Evolutionary conservation across 1,140 invertebrate species (phyloP).

Genomic region (Penaeus japonicus): DNA sequence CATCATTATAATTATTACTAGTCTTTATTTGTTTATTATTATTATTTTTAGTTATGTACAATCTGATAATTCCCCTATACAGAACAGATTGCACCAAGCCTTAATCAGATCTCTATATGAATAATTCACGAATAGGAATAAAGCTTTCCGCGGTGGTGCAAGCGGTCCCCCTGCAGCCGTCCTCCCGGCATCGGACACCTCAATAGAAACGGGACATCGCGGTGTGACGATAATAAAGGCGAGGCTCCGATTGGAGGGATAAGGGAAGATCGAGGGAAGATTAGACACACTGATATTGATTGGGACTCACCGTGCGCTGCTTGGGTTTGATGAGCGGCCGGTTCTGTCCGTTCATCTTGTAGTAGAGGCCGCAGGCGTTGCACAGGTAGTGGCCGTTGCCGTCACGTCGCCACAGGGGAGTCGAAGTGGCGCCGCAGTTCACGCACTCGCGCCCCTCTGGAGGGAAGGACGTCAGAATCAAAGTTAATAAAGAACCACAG

Average conservation of each 20-base stretch:
- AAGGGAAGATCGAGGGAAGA: constrained; percentile 9
- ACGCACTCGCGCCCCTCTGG: constrained; percentile 82
- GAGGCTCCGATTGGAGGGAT: constrained; percentile 21
- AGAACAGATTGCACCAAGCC: too few species aligned
- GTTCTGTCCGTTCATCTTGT: constrained; percentile 86
- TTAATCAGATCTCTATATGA: too few species aligned
- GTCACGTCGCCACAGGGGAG: constrained; percentile 87
- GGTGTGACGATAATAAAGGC: constrained; percentile 35
- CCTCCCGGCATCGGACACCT: not conserved
- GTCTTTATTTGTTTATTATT: too few species aligned
- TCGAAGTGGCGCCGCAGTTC: constrained; percentile 85
- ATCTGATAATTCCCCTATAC: too few species aligned
- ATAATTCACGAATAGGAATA: too few species aligned
- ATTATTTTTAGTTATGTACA: too few species aligned
- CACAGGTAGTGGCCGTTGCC: constrained; percentile 89
- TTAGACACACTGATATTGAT: not conserved
- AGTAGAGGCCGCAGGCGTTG: constrained; percentile 87
- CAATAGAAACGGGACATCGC: constrained; percentile 24
- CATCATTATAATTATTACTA: too few species aligned
- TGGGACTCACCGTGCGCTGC: constrained; percentile 59
- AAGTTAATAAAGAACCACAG: constrained; percentile 58
- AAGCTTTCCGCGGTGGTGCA: too few species aligned
- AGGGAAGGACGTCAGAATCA: constrained; percentile 55
- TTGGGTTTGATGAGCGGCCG: constrained; percentile 76
- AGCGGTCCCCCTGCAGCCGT: too few species aligned